Conservation (phyloP, 2,113 vertebrate genomes). For the Protobothrops mucrosquamatus region DNA sequence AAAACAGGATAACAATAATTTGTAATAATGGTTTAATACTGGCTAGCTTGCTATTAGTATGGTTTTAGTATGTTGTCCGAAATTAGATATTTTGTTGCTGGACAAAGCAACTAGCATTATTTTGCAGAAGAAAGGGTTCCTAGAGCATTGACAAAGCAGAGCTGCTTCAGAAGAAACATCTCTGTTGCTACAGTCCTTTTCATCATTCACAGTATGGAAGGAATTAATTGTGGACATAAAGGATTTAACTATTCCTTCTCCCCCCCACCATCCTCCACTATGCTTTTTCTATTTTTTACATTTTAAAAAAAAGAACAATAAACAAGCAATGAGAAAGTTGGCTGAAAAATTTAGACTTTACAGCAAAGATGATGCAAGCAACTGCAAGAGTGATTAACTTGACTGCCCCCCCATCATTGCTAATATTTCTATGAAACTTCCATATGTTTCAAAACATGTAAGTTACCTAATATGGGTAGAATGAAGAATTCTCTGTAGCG, state of each 20-base stretch:
- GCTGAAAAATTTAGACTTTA: not conserved
- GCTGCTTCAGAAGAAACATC: not conserved
- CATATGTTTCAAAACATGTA: not conserved
- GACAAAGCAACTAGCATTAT: not conserved
- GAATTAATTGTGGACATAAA: not conserved
- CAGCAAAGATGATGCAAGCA: not conserved
- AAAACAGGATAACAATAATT: not conserved
- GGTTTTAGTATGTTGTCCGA: not conserved
- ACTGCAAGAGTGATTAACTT: not conserved
- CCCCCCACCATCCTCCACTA: not conserved
- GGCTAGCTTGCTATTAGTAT: not conserved
- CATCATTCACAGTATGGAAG: not conserved
- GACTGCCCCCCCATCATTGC: not conserved
- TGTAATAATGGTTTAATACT: not conserved
- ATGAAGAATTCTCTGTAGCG: constrained; percentile 77
- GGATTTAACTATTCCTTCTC: not conserved
- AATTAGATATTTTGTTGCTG: not conserved
- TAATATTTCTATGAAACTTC: not conserved
- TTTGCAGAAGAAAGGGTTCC: not conserved
- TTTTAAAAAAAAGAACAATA: not conserved
- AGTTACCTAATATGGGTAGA: constrained; percentile 93
- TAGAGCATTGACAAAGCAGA: not conserved
- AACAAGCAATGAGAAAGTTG: not conserved
- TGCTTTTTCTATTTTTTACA: not conserved
- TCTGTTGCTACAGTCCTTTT: not conserved